Evolutionary conservation across 2,797 vertebrate species (phyloP).

Genomic region (Nyctalus aviator): DNA sequence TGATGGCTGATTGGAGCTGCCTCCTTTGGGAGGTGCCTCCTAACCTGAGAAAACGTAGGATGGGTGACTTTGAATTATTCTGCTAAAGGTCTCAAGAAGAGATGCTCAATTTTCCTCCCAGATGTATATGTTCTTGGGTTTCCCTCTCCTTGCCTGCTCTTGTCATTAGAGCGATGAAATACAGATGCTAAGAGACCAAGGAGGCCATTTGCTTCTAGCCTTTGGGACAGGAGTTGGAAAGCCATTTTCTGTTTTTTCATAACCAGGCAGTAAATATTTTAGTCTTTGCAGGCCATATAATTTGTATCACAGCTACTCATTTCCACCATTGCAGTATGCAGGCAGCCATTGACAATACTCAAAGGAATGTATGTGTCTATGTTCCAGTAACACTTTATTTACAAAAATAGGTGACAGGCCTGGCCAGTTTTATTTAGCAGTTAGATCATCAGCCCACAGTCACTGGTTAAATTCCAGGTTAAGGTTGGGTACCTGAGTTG

Average conservation of each 20-base stretch:
- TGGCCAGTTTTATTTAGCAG: no score
- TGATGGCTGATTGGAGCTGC: background rate
- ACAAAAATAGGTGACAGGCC: background rate
- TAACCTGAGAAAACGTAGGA: background rate
- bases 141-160: background rate
- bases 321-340: background rate
- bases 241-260: slow-evolving; percentile 4
- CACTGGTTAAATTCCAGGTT: no score
- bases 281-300: background rate
- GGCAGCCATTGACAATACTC: background rate
- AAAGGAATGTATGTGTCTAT: background rate
- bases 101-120: background rate
- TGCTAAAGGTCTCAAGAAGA: background rate
- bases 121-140: rapidly evolving
- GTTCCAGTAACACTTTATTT: background rate
- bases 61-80: no score
- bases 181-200: background rate
- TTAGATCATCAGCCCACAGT: no score
- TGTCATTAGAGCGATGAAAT: background rate
- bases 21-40: background rate
- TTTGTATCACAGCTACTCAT: background rate
- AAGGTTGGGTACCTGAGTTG: no score
- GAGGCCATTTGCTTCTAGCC: background rate
- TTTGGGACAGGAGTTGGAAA: background rate
- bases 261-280: background rate